Evolutionary conservation across 2,797 vertebrate genomes (phyloP), one percentile per base, ranked within the genome.

Genomic region (Syngnathus rostellatus): DNA sequence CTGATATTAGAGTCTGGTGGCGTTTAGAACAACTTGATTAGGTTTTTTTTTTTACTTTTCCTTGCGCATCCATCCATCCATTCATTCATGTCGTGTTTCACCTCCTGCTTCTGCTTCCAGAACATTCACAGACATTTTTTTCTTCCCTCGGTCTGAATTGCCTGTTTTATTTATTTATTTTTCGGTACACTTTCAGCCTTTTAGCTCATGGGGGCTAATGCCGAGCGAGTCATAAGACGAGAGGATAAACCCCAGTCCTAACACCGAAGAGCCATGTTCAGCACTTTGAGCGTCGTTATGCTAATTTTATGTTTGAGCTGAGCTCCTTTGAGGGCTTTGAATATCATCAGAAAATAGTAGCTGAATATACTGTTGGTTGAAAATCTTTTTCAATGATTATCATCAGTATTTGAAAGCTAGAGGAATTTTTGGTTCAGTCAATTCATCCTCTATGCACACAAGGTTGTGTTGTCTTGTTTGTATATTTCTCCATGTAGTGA

Each of bases 1-100:
- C 41, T 62, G 65, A 74, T 79, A 78, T 74, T 60, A 61, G 60
- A 78, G 72, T 79, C 77, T 53, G 70, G 66, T 57, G 66, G 70
- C 69, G 77, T 77, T 71, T 50, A 54, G 60, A 65, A 70, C 68
- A 64, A 80, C 55, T 73, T 78, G 78, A 79, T 84, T 82, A 58
- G 31, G 31, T 31, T 31, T 31, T 31, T 70, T 50, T 77, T 68
- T 66, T 41, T 8, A 37, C 8, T 5, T 21, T 31, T 43, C 8
- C 21, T 21, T 40, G 68, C 38, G 8, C n/a, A 8, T 59, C 50
- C 23, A 41, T 59, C 50, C 23, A 41, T 65, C 12, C 43, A 55
- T 73, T 65, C n/a, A 12, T 39, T 14, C 23, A 5, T n/a, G 14
- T n/a, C 50, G 37, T 5, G 7, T 14, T 21, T 14, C 16, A 37